Percentiles rank a stretch among this genome's conserved stretches.
phyloP scores from a whole-genome alignment of 1,140 invertebrate genomes.

The Heterodera schachtii region DNA sequence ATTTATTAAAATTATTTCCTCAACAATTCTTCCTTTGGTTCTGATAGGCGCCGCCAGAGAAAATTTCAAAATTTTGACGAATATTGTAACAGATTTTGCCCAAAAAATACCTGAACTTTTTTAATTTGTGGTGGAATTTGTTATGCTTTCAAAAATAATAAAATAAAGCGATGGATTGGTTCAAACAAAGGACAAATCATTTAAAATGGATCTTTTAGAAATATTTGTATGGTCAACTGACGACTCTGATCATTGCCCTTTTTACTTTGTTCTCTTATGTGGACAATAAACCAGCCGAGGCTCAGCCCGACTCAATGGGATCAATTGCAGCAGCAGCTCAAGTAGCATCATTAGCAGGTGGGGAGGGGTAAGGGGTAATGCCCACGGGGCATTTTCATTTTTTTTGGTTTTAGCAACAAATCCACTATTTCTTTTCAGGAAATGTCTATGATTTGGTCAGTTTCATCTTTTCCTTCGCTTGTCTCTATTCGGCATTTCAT shows the following conservation, averaged over 20 bases:
- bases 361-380: too few species aligned
- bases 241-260: conserved; percentile 35
- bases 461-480: neutral
- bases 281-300: conserved; percentile 41
- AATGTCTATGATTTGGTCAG: conserved; percentile 63
- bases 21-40: too few species aligned
- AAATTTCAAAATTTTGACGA: too few species aligned
- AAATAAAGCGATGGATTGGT: too few species aligned
- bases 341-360: conserved; percentile 50
- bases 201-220: conserved; percentile 48
- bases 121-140: too few species aligned
- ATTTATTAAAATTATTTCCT: too few species aligned
- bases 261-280: conserved; percentile 57
- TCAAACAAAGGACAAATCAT: neutral
- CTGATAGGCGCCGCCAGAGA: too few species aligned
- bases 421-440: conserved; percentile 22
- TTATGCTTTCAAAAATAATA: too few species aligned
- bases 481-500: conserved; percentile 8
- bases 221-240: conserved; percentile 57
- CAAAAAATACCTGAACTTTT: too few species aligned
- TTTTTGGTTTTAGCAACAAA: too few species aligned
- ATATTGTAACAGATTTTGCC: too few species aligned
- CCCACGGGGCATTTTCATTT: neutral
- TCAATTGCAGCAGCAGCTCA: conserved; percentile 60
- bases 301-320: conserved; percentile 56